A percentile compares a stretch with the other conserved stretches of the same genome.
These are phyloP conservation scores for Diorhabda carinulata DNA, from an alignment of 1,140 invertebrate genomes.

Conservation along the genomic window DNA sequence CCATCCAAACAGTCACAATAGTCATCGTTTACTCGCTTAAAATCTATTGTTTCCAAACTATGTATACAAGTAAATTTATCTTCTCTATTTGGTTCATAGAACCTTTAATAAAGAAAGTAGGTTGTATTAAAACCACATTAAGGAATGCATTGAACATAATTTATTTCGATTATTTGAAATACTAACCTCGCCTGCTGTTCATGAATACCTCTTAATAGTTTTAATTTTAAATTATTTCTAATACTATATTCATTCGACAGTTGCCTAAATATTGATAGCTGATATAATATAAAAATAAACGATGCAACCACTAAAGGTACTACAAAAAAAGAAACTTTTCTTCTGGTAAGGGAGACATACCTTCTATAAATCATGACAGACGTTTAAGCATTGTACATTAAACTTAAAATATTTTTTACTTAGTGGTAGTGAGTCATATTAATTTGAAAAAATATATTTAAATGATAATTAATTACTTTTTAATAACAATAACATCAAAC, in stretches of 20 bases:
- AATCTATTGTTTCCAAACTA: slow-evolving; percentile 49
- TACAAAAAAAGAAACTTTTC: slow-evolving; percentile 23
- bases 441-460: no score
- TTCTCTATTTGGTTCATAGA: slow-evolving; percentile 45
- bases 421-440: no score
- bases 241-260: background rate
- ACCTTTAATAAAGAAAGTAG: slow-evolving; percentile 14
- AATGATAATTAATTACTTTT: no score
- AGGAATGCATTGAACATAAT: no score
- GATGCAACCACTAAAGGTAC: slow-evolving; percentile 29
- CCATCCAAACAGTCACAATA: slow-evolving; percentile 91
- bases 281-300: slow-evolving; percentile 37
- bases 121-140: no score
- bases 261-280: slow-evolving; percentile 32
- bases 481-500: no score
- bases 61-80: slow-evolving; percentile 49
- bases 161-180: no score
- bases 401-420: no score
- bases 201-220: slow-evolving; percentile 35
- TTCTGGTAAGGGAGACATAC: slow-evolving; percentile 16
- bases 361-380: slow-evolving; percentile 12
- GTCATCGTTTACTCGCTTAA: slow-evolving; percentile 82
- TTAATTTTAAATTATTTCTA: no score
- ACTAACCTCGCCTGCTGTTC: slow-evolving; percentile 28
- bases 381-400: background rate